Percentiles rank a stretch among this genome's conserved stretches.
Conservation (phyloP, 2,113 vertebrate species). For the Seriola aureovittata region DNA sequence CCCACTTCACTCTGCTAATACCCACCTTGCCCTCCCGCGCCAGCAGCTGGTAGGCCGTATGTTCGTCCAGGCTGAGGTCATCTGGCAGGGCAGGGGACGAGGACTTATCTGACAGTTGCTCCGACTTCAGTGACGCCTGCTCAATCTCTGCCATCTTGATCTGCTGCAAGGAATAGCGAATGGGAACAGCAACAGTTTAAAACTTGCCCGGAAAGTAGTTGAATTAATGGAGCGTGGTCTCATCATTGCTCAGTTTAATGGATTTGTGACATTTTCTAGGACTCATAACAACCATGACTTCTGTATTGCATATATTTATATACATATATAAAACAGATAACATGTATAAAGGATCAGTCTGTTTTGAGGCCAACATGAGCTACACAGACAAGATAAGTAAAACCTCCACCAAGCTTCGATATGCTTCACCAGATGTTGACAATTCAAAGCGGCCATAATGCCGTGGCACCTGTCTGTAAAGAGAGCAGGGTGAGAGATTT, state of each 20-base stretch:
- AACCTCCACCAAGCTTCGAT: slow-evolving; percentile 57
- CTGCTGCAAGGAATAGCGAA: slow-evolving; percentile 78
- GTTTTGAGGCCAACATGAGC: slow-evolving; percentile 33
- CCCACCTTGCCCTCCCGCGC: slow-evolving; percentile 88
- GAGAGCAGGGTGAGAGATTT: slow-evolving; percentile 67
- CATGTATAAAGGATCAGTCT: slow-evolving; percentile 15
- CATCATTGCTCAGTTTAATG: slow-evolving; percentile 1
- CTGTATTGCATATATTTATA: slow-evolving; percentile 6
- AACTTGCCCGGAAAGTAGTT: not conserved
- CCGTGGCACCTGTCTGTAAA: slow-evolving; percentile 62
- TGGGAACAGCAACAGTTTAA: not conserved
- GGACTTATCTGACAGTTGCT: slow-evolving; percentile 92
- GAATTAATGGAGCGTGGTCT: not conserved
- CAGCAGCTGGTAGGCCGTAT: slow-evolving; percentile 85
- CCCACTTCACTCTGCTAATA: slow-evolving; percentile 10
- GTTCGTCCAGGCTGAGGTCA: slow-evolving; percentile 92
- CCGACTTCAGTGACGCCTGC: slow-evolving; percentile 92
- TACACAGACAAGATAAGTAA: slow-evolving; percentile 49
- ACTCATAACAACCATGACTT: slow-evolving; percentile 5
- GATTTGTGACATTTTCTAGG: slow-evolving; percentile 11
- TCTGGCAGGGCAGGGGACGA: slow-evolving; percentile 93
- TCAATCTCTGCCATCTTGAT: slow-evolving; percentile 98
- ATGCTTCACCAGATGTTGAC: slow-evolving; percentile 64
- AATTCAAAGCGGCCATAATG: slow-evolving; percentile 65
- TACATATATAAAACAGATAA: not conserved